Base-by-base conservation (phyloP, 2,888 invertebrate species). In the Plusia festucae region DNA sequence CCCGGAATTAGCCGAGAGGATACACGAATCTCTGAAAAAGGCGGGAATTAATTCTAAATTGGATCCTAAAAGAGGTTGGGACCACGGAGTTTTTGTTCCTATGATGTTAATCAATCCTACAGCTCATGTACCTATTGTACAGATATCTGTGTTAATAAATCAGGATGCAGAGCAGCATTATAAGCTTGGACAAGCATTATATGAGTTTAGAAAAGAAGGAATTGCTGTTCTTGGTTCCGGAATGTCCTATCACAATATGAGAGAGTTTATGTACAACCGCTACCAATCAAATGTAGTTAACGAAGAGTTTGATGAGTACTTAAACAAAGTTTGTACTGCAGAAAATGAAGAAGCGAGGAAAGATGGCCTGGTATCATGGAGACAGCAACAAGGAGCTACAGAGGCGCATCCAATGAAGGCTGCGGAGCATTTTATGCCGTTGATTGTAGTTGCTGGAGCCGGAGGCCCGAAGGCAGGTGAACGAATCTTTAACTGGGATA, bases 161-260 rank as follows among this genome's bases (percentile, higher is more conserved):
- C 94, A 95, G 73, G 89, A 93, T 62, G 81, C 94, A 0, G 90
- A 88, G 30, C 71, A 90, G 20, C 95, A 95, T 80, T 95, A 93
- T 60, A 90, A 89, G 53, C 53, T 95, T 0, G 95, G 95, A 0
- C 75, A 91, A 84, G 88, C 77, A 0, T 80, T 95, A 34, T 76
- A 91, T 0, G 79, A 92, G 44, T 92, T 93, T 63, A 80, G 95
- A 2, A 93, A 91, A 80, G 94, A 95, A 74, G 94, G 94, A 0
- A 73, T 95, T 0, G 93, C 93, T 0, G 70, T 95, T 2, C 65
- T 95, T 0, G 95, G 94, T 0, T 95, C 95, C 0, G 95, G 95
- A 0, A 95, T 95, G 95, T 94, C 94, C 0, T 95, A 93, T 51
- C 95, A 95, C 53, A 95, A 95, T 54, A 95, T 95, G 95, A 85